Conservation (phyloP, 2,797 vertebrate genomes). For the Prionace glauca region DNA sequence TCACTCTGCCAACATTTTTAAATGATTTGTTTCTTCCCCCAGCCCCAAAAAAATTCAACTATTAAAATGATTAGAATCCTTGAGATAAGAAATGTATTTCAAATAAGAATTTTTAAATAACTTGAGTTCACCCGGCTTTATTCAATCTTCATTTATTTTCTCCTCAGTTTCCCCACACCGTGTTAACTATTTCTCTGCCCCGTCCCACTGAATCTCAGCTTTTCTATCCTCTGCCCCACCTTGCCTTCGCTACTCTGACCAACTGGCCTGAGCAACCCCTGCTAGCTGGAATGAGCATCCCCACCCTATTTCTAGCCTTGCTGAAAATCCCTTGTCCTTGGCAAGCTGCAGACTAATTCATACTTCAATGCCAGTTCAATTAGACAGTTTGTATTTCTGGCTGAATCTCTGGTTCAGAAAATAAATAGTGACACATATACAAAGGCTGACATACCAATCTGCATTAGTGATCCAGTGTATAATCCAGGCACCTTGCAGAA, state of each 20-base stretch:
- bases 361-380: background rate
- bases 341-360: background rate
- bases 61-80: background rate
- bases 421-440: background rate
- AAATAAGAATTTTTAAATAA: background rate
- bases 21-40: background rate
- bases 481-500: too few species aligned
- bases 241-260: background rate
- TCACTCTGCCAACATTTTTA: background rate
- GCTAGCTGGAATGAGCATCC: background rate
- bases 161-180: background rate
- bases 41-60: background rate
- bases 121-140: background rate
- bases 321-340: background rate
- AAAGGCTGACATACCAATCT: background rate
- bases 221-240: background rate
- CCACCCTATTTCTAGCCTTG: background rate
- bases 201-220: background rate
- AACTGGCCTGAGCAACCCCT: background rate
- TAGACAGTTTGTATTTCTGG: background rate
- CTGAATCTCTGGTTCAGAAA: background rate
- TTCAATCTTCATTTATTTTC: background rate
- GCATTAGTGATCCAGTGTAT: too few species aligned
- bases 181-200: background rate
- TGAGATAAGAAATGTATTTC: background rate